Evolutionary conservation across 37 sponge, comb jelly and placozoan species (phyloP), one percentile per base, ranked within the genome.

Genomic region (Bolinopsis microptera): DNA sequence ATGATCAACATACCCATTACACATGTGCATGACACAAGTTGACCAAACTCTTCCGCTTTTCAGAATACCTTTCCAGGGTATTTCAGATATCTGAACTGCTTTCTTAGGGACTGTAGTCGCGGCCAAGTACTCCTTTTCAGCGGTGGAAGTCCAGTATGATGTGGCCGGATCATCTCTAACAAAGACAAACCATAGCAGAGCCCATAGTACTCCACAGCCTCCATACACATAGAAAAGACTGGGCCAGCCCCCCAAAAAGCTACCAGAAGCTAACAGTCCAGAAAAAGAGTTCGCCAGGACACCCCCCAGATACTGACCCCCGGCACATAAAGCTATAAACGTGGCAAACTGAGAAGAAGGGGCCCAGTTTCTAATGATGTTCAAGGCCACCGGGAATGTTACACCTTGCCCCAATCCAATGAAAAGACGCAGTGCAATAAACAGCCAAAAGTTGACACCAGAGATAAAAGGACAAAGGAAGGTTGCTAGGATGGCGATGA

Each of bases 211-310:
- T 0, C 90, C 90, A 0, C 37, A 30, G 0, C 61, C 90, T n/a
- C 61, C 90, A 34, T 86, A 86, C 24, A 86, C 90, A 27, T 86
- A 86, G 61, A 86, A 86, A 23, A 86, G 24, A 40, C 90, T 86
- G 36, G 48, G 40, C 90, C 90, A 86, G 25, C 90, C 90, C 30
- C 90, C 90, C 5, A 86, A 27, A n/a, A 38, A 39, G 25, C 36
- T 3, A 3, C 30, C 3, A 1, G 48, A 22, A 41, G 61, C 61
- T 8, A 86, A 48, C 30, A 86, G 3, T 25, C 90, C 90, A 22
- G 90, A 86, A 9, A 86, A n/a, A n/a, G 61, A 41, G 90, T 86
- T 86, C 1, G 61, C 90, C 61, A 86, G 41, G 61, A 86, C 35
- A 23, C 30, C 90, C 0, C 90, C 90, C 25, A 86, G 26, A 25